Base-by-base conservation (phyloP, 2,888 invertebrate species). In the Epirrita christyi region DNA sequence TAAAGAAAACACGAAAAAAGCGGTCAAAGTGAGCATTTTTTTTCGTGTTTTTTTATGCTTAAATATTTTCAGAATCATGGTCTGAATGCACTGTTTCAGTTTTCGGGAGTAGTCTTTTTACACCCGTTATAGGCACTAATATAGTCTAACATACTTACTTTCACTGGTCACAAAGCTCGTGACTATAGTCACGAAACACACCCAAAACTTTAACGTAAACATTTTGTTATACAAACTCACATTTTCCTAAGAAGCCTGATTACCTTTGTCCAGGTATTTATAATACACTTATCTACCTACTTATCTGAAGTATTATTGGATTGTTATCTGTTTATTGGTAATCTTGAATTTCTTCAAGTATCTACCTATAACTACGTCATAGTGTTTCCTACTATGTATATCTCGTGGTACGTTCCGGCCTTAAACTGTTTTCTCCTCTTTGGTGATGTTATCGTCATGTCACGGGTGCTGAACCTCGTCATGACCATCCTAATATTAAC, bases 131-230 rank as follows among this genome's bases (percentile, higher is more conserved):
- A 11, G 0, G 13, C 5, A 5, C 10, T 34, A n/a, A 34, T 10
- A 14, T 6, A 38, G 13, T 13, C 2, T 0, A 11, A 0, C 6
- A 11, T 27, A 69, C 74, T 70, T 43, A 75, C 74, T 72, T 47
- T 67, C 66, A 45, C 61, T 47, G 6, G 21, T 27, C 11, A 61
- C 36, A 46, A n/a, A 37, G 0, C 45, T 34, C 3, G 32, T 15
- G 36, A 50, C 27, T 28, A 42, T 2, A 14, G 37, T 10, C 29
- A 42, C 45, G n/a, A 54, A 54, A 37, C 45, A 54, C n/a, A 54
- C n/a, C 36, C 28, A 50, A 50, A 45, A 32, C 38, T 54, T 59
- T 8, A 45, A 13, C 21, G 27, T 37, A 49, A 49, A 49, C 58
- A 59, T 59, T 8, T 42, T 41, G 27, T 8, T n/a, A n/a, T 5